Evolutionary conservation across 1,140 invertebrate genomes (phyloP), one percentile per base, ranked within the genome.

Genomic region (Zaprionus nigranus): DNA sequence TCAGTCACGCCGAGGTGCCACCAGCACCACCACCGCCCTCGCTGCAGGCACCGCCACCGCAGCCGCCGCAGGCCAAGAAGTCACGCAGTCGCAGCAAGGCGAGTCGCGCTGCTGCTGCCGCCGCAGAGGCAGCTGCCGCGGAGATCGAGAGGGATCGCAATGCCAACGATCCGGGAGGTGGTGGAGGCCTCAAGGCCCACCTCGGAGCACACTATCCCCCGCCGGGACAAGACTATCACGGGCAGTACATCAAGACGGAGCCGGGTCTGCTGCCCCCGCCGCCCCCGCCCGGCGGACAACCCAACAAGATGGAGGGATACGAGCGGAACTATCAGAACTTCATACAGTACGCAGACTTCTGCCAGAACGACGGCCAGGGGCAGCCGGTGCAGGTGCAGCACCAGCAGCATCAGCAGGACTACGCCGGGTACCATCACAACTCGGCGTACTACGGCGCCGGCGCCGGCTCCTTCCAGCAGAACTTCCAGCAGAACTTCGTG

Each of bases 291-390:
- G 65, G 67, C n/a, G 60, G 60, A 1, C 91, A 91, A 36, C 87
- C 81, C 36, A 93, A 87, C 49, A 93, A 93, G 57, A 93, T 93
- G 85, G 92, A 93, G 65, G 92, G 92, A 9, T 93, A 93, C 54
- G 92, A 93, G 61, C 81, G 92, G 0, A 93, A 93, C 80, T 93
- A 93, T 58, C 92, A 93, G 65, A 93, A 93, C 62, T 93, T 93
- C n/a, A 93, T 93, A 6, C 92, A 93, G 26, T 93, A 93, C 34
- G 92, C 92, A 0, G 92, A 93, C 65, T 93, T 91, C 63, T 93
- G 92, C 57, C 92, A 93, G 51, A 93, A 92, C 77, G 92, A 93
- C 22, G 91, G 86, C 0, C 91, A 92, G 67, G 83, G 81, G 0
- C 84, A 80, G 67, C 72, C 76, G 49, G 82, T 75, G 75, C 66